Base-by-base conservation (phyloP, 2,797 vertebrate species). In the Salmo trutta region DNA sequence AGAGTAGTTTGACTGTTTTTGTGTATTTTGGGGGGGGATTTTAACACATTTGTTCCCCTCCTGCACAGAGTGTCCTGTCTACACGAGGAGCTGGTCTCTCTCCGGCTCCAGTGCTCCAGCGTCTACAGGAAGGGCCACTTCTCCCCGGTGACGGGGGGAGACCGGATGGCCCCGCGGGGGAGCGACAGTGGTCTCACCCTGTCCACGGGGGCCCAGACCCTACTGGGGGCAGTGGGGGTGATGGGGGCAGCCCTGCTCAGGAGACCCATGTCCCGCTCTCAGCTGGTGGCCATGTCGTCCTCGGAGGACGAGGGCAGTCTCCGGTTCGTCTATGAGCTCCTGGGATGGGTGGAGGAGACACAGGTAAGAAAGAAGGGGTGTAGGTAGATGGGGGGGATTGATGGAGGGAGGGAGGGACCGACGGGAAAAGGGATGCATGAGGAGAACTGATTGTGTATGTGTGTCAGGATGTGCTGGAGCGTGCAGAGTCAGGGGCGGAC, bases 281-380 rank as follows among this genome's bases (percentile, higher is more conserved):
- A 99, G 88, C 94, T 98, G 86, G 96, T 99, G 85, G 95, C 96
- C 88, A 93, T 97, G 91, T 99, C 97, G 0, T 98, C 97, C 6
- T 98, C 98, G 0, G 98, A 99, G 87, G 98, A 99, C 0, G 97
- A 99, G 80, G 97, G 97, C 75, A 98, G 92, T 88, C 95, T 99
- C 75, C 95, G 97, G 86, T 99, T 99, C 51, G 96, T 99, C 82
- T 99, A 99, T 2, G 98, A 99, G 88, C 94, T 99, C 82, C 96
- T 99, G 5, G 96, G 98, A 77, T 99, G 97, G 98, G 98, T 99
- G 88, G 98, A 99, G 89, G 97, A 98, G 88, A 97, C 96, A 7
- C 98, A 99, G 95, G 97, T 98, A 77, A n/a, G 92, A n/a, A 16
- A n/a, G 10, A 29, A 19, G 27, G 17, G 27, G 8, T 51, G 6